Percentiles rank a stretch among this genome's conserved stretches.
Conservation (phyloP, 2,113 vertebrate genomes). For the Ariopsis seemanni region DNA sequence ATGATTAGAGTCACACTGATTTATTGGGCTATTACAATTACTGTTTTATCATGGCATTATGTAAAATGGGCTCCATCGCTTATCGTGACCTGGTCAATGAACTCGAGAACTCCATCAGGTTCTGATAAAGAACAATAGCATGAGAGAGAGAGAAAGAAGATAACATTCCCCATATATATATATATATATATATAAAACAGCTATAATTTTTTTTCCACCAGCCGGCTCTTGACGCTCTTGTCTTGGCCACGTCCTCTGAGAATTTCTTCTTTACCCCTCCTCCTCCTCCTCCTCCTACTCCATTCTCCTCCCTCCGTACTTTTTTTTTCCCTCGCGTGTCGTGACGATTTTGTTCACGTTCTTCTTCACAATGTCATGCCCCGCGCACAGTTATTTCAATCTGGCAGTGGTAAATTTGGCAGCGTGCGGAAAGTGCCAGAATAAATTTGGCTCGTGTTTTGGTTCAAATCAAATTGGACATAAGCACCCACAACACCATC, state of each 20-base stretch:
- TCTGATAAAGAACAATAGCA: background rate
- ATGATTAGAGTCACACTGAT: background rate
- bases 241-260: conserved; percentile 49
- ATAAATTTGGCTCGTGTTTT: conserved; percentile 80
- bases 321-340: conserved; percentile 57
- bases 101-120: background rate
- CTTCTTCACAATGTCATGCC: conserved; percentile 79
- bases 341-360: conserved; percentile 78
- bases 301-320: conserved; percentile 45
- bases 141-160: background rate
- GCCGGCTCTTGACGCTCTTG: conserved; percentile 20
- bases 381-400: conserved; percentile 77
- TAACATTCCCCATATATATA: background rate
- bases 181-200: background rate
- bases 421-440: conserved; percentile 75
- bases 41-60: background rate
- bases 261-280: conserved; percentile 33
- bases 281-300: background rate
- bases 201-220: background rate
- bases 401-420: conserved; percentile 79
- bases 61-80: background rate
- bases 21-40: background rate
- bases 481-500: conserved; percentile 84
- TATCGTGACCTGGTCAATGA: background rate
- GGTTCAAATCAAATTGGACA: conserved; percentile 85